Evolutionary conservation across 2,888 invertebrate species (phyloP), one percentile per base, ranked within the genome.

Genomic region (Brachypalpus laphriformis): DNA sequence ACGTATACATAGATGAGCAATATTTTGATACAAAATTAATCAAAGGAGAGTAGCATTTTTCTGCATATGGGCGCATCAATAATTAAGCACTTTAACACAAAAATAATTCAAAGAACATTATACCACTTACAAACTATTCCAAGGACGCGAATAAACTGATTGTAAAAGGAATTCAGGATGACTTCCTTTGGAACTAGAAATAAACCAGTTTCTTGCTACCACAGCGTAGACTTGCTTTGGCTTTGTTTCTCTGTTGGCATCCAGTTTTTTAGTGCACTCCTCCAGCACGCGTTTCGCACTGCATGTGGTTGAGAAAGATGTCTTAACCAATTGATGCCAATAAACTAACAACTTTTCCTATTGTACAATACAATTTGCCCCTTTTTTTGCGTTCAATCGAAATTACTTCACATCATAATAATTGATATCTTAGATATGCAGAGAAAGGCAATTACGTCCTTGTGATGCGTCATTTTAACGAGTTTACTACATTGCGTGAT

Each of bases 161-260:
- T 47, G n/a, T n/a, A 40, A 40, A 42, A 70, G 20, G 22, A 22
- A 71, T 34, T 59, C 57, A 71, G 71, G 47, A 71, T 57, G 47
- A n/a, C 7, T 49, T 1, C 47, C 11, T 37, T 3, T 45, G 14
- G 31, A 59, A 57, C 42, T 31, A 25, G 18, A 22, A 40, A 61
- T 40, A 61, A 72, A 72, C 72, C 72, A 42, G 72, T 72, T 72
- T 61, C 18, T 11, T 61, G 49, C 49, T 56, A 25, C 37, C 37
- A 11, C 37, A 37, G 11, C 4, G 14, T 0, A 14, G 2, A 2
- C 3, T 31, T 7, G 4, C 11, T 34, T 34, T 34, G 11, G 8
- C 8, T 11, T 11, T 34, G 34, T 2, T 34, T 34, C 34, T 34
- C 34, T 47, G 49, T 45, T 47, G 11, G 47, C 20, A 47, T 47